These are phyloP conservation scores for Nannospalax galili DNA, from an alignment of 2,113 vertebrate species.

Conservation along the genomic window DNA sequence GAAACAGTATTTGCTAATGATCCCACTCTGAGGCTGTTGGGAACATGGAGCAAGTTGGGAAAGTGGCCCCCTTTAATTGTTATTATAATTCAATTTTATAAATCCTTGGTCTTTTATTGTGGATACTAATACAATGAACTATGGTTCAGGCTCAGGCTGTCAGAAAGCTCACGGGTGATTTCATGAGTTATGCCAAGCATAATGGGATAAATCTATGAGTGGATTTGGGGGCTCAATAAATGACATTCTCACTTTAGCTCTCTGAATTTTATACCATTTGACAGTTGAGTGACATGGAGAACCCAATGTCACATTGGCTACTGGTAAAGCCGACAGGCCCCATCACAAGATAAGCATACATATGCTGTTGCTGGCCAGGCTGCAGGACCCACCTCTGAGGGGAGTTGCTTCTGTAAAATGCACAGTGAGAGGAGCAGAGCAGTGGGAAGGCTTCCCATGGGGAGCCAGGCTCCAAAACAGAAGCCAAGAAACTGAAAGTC, in stretches of 20 bases:
- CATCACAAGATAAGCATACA: background rate
- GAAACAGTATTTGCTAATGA: background rate
- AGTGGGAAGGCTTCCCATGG: background rate
- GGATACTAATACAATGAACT: background rate
- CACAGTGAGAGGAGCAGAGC: accelerated
- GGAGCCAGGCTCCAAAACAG: background rate
- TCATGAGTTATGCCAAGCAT: background rate
- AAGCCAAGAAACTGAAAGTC: background rate
- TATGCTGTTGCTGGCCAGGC: background rate
- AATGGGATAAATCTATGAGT: background rate
- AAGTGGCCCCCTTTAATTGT: background rate
- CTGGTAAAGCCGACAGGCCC: background rate
- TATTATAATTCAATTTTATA: background rate
- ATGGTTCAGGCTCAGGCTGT: background rate
- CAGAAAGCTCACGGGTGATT: background rate
- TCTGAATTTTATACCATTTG: background rate
- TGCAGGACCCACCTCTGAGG: accelerated
- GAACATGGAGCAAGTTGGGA: background rate
- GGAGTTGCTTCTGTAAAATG: background rate
- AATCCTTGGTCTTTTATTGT: background rate
- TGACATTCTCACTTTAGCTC: background rate
- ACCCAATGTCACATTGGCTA: background rate
- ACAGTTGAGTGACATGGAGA: background rate
- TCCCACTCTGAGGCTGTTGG: background rate
- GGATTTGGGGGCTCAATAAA: background rate